These are phyloP conservation scores for Thereva unica DNA, from an alignment of 2,888 invertebrate species.

Conservation along the genomic window DNA sequence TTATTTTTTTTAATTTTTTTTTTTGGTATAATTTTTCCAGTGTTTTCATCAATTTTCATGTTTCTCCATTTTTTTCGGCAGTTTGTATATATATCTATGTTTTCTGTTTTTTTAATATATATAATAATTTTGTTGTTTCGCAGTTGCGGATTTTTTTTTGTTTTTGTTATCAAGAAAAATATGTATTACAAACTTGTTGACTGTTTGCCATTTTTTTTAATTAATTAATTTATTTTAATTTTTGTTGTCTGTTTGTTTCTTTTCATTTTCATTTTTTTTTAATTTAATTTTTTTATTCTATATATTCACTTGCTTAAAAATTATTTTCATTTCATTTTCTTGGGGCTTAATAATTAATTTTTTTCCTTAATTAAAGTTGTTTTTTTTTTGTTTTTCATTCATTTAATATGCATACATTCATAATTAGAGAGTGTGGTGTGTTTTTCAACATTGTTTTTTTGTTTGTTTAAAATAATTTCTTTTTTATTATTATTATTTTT, in stretches of 20 bases:
- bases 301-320: conserved; percentile 20
- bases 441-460: too few relatives aligned
- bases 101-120: not conserved
- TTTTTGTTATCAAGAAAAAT: conserved; percentile 27
- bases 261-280: conserved; percentile 3
- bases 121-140: conserved; percentile 10
- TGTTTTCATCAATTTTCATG: conserved; percentile 5
- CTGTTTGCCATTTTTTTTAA: conserved; percentile 4
- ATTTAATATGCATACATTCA: conserved; percentile 9
- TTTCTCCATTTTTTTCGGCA: not conserved
- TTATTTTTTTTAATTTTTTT: conserved; percentile 1
- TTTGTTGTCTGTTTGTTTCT: not conserved
- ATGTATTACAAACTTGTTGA: conserved; percentile 30
- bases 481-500: not conserved
- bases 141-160: not conserved
- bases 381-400: conserved; percentile 4
- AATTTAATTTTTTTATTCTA: not conserved
- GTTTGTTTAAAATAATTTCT: not conserved
- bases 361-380: conserved; percentile 9
- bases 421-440: too few relatives aligned
- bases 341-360: conserved; percentile 8
- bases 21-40: conserved; percentile 6
- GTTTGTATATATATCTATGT: not conserved
- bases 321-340: conserved; percentile 8
- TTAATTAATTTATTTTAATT: not conserved